A percentile compares a stretch with the other conserved stretches of the same genome.
Conservation (phyloP, 2,113 vertebrate genomes). For the Agelaius tricolor region DNA sequence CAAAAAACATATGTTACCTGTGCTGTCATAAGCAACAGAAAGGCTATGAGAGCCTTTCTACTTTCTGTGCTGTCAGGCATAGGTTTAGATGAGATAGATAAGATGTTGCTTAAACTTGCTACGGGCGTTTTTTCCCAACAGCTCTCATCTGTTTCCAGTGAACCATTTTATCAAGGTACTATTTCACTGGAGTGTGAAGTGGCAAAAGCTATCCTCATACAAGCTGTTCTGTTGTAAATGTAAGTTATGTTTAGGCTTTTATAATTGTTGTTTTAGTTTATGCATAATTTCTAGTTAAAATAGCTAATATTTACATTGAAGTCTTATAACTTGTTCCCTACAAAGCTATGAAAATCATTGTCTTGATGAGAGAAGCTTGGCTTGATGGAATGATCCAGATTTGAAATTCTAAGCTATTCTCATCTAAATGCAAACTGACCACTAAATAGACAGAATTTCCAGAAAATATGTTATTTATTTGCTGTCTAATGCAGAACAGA, state of each 20-base stretch:
- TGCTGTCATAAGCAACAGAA: neutral
- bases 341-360: neutral
- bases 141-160: conserved; percentile 62
- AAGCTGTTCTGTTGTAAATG: conserved; percentile 6
- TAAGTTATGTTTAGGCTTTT: neutral
- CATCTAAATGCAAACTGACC: neutral
- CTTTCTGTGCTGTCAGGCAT: conserved; percentile 10
- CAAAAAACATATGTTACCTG: conserved; percentile 37
- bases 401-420: neutral
- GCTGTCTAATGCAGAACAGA: neutral
- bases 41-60: neutral
- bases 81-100: conserved; percentile 7
- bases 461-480: neutral
- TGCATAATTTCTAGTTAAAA: neutral
- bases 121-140: conserved; percentile 33
- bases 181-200: conserved; percentile 55
- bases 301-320: neutral
- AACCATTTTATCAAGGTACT: conserved; percentile 60
- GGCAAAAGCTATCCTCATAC: conserved; percentile 1
- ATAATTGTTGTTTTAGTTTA: neutral
- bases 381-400: neutral
- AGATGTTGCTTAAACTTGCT: conserved; percentile 39
- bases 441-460: neutral
- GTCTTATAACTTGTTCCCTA: neutral
- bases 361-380: neutral